Evolutionary conservation across 2,797 vertebrate species (phyloP), one percentile per base, ranked within the genome.

Genomic region (Poeciliopsis paucimaculata): DNA sequence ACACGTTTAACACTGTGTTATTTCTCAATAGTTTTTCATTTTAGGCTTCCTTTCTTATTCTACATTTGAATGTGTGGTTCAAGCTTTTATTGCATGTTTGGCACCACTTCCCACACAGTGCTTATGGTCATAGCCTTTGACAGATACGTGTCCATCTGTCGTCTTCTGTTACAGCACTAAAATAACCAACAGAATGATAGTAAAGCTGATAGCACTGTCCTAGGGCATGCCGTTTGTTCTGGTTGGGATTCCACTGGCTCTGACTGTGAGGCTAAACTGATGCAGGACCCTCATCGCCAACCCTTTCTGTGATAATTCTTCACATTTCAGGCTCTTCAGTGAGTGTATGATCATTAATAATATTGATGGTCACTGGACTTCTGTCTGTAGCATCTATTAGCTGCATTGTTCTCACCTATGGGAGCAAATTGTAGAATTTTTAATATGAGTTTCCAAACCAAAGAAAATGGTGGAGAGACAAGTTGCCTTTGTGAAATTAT

Each of bases 41-140:
- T 46, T 46, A 46, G 46, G 4, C 4, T 16, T 46, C 15, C 15
- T 46, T 46, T 46, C 15, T 46, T 46, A 46, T 46, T 46, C 46
- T 46, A 4, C 46, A 4, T 46, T 15, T 0, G 91, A 93, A 45
- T 97, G 96, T 84, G 4, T 97, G 1, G 66, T 94, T 0, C 73
- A 97, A 83, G 96, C 97, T 83, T 97, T 96, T 79, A 51, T 9
- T 4, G 7, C 20, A 5, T 43, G 36, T 77, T 55, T 23, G 64
- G 66, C 0, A 71, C 76, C 8, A 12, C 47, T 2, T 70, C 26
- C 16, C 66, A 71, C 64, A 71, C 47, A 0, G 66, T 43, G 4
- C 76, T 71, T 8, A 77, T 77, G 75, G 15, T 28, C 4, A 77
- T 77, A 46, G 75, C 62, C 62, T 77, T 77, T 18, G 62, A 77